Conservation (phyloP, 2,888 invertebrate species). For the Amorpha juglandis region DNA sequence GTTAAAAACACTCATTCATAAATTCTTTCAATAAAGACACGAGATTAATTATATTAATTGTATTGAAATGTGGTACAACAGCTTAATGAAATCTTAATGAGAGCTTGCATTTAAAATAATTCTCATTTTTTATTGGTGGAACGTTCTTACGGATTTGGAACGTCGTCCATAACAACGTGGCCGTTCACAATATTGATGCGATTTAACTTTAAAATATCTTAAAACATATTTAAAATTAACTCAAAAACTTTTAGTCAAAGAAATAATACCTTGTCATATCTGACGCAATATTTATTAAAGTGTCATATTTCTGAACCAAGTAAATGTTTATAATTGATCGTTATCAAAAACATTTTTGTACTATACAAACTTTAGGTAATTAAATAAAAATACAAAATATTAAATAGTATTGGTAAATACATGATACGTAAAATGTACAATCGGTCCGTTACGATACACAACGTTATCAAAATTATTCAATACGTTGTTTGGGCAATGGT, state of each 20-base stretch:
- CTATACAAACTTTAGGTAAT: no score
- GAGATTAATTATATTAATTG: no score
- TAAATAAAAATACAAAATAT: background rate
- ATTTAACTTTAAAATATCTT: background rate
- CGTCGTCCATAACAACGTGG: background rate
- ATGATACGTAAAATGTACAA: slow-evolving; percentile 1
- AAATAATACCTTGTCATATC: background rate
- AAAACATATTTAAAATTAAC: background rate
- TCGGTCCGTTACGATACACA: slow-evolving; percentile 29
- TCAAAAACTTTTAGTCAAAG: background rate
- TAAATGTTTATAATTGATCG: background rate
- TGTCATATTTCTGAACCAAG: background rate
- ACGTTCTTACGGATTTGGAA: background rate
- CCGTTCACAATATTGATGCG: no score
- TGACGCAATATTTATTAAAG: slow-evolving; percentile 5
- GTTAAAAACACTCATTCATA: background rate
- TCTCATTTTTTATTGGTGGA: background rate
- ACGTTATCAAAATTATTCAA: slow-evolving; percentile 52
- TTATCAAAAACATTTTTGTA: background rate
- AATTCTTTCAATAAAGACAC: background rate
- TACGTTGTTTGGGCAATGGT: slow-evolving; percentile 48
- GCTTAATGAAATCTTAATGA: background rate
- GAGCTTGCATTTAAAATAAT: background rate
- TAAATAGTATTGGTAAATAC: no score
- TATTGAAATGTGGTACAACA: background rate